Evolutionary conservation across 2,797 vertebrate species (phyloP), one percentile per base, ranked within the genome.

Genomic region (Gymnocypris eckloni): DNA sequence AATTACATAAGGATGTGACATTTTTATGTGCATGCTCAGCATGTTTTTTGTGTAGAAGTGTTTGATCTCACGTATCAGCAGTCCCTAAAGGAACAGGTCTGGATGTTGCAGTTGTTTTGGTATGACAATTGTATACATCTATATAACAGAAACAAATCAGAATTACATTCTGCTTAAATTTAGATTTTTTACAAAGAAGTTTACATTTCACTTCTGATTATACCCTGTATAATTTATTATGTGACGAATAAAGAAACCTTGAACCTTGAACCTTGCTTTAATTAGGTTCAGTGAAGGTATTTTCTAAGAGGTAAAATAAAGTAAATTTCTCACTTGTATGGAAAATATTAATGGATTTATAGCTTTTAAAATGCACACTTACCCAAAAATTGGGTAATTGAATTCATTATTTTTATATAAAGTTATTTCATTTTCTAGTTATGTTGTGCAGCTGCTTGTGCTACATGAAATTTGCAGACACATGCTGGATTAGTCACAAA

Each of bases 11-110:
- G 52, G n/a, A 56, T 16, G 20, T 56, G 75, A 56, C 33, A 79
- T 61, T 79, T 79, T 12, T 54, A 54, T 76, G 73, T 39, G 73
- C 16, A 54, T 79, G 56, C 45, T 28, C 56, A 64, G 20, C 39
- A 9, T 79, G n/a, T 7, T 78, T 64, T 61, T n/a, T 18, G 15
- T 28, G 39, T 56, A 20, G 6, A 77, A n/a, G 33, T 1, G 50
- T 64, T 79, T 64, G 15, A 79, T 64, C 56, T 79, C 56, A 43
- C 37, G 11, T 78, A 4, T 61, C 4, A 64, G 16, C 4, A 18
- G 56, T 61, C 37, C 5, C 2, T 16, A n/a, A n/a, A 39, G 37
- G n/a, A 28, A 41, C 75, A 59, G 16, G 28, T 79, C 77, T 43
- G 3, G 13, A 79, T 43, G 33, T 8, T 13, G 33, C n/a, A 28